Conservation (phyloP, 1,140 invertebrate species). For the Prorops nasuta region DNA sequence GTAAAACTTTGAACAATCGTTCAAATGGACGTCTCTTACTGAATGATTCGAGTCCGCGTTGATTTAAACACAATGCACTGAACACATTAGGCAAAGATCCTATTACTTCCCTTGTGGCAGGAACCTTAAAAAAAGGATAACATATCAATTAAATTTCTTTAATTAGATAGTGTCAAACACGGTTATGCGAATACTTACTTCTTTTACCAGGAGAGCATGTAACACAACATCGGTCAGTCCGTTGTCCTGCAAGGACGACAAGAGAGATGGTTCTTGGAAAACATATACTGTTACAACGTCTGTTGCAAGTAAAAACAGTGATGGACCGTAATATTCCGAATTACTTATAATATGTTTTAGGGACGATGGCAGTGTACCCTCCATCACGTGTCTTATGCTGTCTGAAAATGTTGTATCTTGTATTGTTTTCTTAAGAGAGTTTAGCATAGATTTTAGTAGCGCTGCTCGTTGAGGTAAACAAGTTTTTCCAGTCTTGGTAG, state of each 20-base stretch:
- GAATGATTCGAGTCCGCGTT: slow-evolving; percentile 79
- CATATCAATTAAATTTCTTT: slow-evolving; percentile 4
- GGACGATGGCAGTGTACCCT: slow-evolving; percentile 79
- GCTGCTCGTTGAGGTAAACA: slow-evolving; percentile 85
- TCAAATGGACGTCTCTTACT: slow-evolving; percentile 83
- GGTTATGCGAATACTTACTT: slow-evolving; percentile 58
- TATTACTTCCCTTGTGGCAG: slow-evolving; percentile 84
- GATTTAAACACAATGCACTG: slow-evolving; percentile 85
- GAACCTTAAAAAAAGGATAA: slow-evolving; percentile 64
- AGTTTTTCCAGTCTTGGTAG: slow-evolving; percentile 52
- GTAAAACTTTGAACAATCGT: slow-evolving; percentile 76
- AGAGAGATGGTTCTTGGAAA: slow-evolving; percentile 87
- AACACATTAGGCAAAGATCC: slow-evolving; percentile 89
- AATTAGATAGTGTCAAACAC: background rate
- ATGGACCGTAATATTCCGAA: slow-evolving; percentile 89
- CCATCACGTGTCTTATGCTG: slow-evolving; percentile 88
- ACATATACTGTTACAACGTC: slow-evolving; percentile 91
- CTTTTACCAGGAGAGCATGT: slow-evolving; percentile 83
- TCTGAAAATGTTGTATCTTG: slow-evolving; percentile 79
- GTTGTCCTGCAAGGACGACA: slow-evolving; percentile 84
- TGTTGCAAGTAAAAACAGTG: slow-evolving; percentile 84
- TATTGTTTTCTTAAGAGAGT: slow-evolving; percentile 87
- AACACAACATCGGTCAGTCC: slow-evolving; percentile 88
- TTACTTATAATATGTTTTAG: slow-evolving; percentile 90
- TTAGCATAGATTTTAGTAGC: slow-evolving; percentile 84